Evolutionary conservation across 2,888 invertebrate species (phyloP), one percentile per base, ranked within the genome.

Genomic region (Achlya flavicornis): DNA sequence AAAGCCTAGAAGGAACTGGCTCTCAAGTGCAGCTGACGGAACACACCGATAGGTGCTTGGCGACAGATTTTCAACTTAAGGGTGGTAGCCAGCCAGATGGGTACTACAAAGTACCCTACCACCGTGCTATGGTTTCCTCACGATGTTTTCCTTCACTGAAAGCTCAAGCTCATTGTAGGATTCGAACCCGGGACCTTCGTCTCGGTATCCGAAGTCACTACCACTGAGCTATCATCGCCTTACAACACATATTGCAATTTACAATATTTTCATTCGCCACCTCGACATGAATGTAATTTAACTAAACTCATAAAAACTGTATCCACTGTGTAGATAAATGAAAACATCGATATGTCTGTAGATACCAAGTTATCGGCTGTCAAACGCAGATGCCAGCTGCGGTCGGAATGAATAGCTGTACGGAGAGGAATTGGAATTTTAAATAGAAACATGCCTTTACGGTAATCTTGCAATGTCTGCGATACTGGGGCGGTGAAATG

Each of bases 361-460:
- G 63, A 62, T 60, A 62, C 65, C 67, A 75, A 72, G 77, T 79
- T 85, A 87, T 84, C 81, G 80, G 66, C 77, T 83, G 86, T 84
- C 87, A 86, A 77, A 74, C 79, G 74, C 90, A 88, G 88, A 85
- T 85, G 87, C 72, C 69, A 63, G 59, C 61, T 64, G 53, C 10
- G 53, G 53, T 53, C 19, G 67, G 64, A 70, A 73, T 72, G 68
- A 70, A 68, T 72, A 72, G 57, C 58, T 53, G 4, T 53, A 53
- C 53, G 19, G 53, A 71, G 70, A 73, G 77, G 83, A 83, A 81
- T 76, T 78, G 76, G 77, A 80, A 81, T 85, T 86, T 90, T 86
- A 89, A 91, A 88, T 86, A 85, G 88, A 88, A 85, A 90, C 87
- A 88, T 83, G 86, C 86, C 81, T 85, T 85, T 82, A 81, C 85